Evolutionary conservation across 2,113 vertebrate species (phyloP), one percentile per base, ranked within the genome.

Genomic region (Macquaria ambigua): DNA sequence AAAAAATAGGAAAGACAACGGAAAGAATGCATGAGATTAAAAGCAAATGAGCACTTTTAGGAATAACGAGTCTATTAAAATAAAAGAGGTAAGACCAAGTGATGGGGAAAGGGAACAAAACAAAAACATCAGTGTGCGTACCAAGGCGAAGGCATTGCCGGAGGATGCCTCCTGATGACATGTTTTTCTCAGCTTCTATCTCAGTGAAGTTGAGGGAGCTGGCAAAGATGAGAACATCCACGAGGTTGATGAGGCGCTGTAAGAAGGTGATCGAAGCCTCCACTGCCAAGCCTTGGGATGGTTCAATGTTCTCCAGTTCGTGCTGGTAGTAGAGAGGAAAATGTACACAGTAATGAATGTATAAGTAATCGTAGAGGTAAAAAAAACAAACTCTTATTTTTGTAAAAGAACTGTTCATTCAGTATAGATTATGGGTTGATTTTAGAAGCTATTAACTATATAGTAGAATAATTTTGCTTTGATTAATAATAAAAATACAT

Each of bases 161-260:
- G 66, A 99, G 94, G 95, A 99, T 95, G 89, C 98, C 98, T 85
- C 98, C 98, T 14, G 98, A 97, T 8, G 98, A 98, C 98, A 99
- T 99, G 94, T 98, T 99, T 90, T 99, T 99, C 96, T 99, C 98
- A 56, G 98, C 97, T 92, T 99, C 98, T 75, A 99, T 98, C 96
- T 99, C 98, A 7, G 97, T 96, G 93, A 99, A 99, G 94, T 96
- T 97, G 77, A 99, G 97, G 34, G 98, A 98, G 91, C 98, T 99
- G 94, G 98, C 98, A 89, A 99, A 99, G 94, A 99, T 96, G 67
- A 99, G 96, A 28, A 99, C 98, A 80, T 99, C 98, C 85, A 98
- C 97, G 67, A 99, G 97, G 94, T 95, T 97, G 89, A 98, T 95
- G 82, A 99, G 94, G 61, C 98, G 97, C 94, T 99, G 98, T 16